Percentiles rank a stretch among this genome's conserved stretches.
Conservation (phyloP, 2,113 vertebrate genomes). For the Puffinus mauretanicus region DNA sequence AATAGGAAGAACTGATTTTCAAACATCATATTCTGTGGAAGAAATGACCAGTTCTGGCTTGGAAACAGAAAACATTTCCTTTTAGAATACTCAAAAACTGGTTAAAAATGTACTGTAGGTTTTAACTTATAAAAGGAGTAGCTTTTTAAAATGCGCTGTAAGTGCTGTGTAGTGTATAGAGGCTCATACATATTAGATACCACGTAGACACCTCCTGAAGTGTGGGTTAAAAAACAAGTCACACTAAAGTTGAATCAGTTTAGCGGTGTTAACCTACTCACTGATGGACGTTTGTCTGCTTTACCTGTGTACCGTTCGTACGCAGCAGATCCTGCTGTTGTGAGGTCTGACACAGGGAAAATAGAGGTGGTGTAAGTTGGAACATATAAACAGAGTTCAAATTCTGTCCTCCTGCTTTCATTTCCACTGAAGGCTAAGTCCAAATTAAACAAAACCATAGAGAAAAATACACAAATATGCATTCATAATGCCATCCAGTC, state of each 20-base stretch:
- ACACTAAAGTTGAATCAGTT: not conserved
- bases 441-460: not conserved
- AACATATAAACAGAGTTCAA: not conserved
- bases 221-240: slow-evolving; percentile 59
- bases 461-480: not conserved
- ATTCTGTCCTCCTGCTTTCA: not conserved
- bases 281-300: not conserved
- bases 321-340: not conserved
- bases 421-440: not conserved
- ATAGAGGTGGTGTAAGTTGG: not conserved
- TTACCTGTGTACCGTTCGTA: not conserved
- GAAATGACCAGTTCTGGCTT: slow-evolving; percentile 76
- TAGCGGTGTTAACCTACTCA: slow-evolving; percentile 10
- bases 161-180: not conserved
- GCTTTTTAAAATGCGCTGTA: slow-evolving; percentile 57
- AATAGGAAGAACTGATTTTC: slow-evolving; percentile 86
- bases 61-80: slow-evolving; percentile 73
- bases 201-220: slow-evolving; percentile 5
- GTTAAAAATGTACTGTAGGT: slow-evolving; percentile 56
- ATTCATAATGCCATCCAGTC: not conserved
- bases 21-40: slow-evolving; percentile 81
- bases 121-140: slow-evolving; percentile 47
- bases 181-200: slow-evolving; percentile 52
- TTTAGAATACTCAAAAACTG: slow-evolving; percentile 67
- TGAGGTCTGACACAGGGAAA: not conserved